These are phyloP conservation scores for Onychostruthus taczanowskii DNA, from an alignment of 2,113 vertebrate species.

Conservation along the genomic window DNA sequence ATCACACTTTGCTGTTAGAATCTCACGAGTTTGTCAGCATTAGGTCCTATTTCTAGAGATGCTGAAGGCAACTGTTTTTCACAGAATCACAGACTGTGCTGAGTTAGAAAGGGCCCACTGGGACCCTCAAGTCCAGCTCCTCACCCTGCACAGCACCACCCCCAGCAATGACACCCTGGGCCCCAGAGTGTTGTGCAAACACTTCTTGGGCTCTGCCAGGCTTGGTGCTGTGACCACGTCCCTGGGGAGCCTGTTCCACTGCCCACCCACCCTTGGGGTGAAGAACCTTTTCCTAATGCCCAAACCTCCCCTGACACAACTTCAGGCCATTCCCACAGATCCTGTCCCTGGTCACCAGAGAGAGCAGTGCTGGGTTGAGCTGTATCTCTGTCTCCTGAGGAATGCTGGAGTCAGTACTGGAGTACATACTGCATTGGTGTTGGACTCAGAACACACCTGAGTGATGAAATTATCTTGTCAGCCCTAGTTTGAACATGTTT, in stretches of 20 bases:
- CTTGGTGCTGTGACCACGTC: neutral
- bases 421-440: neutral
- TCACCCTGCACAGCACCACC: neutral
- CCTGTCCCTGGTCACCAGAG: neutral
- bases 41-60: neutral
- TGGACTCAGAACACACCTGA: neutral
- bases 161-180: neutral
- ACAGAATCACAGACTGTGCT: neutral
- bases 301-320: neutral
- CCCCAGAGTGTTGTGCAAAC: accelerated
- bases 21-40: neutral
- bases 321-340: neutral
- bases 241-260: neutral
- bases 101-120: neutral
- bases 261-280: neutral
- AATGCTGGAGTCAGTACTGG: neutral
- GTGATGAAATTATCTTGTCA: neutral
- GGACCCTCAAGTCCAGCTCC: accelerated
- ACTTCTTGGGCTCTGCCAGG: neutral
- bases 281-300: neutral
- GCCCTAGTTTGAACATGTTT: neutral
- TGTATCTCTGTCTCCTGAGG: neutral
- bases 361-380: neutral
- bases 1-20: neutral
- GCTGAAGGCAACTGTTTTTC: neutral